phyloP scores from a whole-genome alignment of 2,888 invertebrate species.

The Pristionchus japonicus region DNA sequence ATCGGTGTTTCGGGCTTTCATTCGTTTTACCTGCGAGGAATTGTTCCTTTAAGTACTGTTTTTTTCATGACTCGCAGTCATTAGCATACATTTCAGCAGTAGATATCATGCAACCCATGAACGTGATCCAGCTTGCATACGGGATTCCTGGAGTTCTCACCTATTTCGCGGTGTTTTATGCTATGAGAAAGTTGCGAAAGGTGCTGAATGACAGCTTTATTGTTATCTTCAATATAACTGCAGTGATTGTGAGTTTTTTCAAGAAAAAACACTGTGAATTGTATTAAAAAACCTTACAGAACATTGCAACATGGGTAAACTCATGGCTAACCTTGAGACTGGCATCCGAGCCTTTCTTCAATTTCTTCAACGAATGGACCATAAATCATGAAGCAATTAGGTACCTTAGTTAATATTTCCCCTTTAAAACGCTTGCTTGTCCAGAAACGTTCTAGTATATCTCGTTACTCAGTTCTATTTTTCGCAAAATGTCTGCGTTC shows the following conservation, averaged over 20 bases:
- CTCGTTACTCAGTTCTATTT: background rate
- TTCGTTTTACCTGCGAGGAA: no score
- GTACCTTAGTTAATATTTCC: background rate
- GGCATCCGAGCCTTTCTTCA: background rate
- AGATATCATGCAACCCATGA: background rate
- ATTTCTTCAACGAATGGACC: background rate
- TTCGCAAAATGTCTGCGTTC: slow-evolving; percentile 10
- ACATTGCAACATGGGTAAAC: background rate
- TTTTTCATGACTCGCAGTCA: no score
- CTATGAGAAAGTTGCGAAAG: background rate
- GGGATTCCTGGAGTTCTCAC: background rate
- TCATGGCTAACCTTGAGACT: background rate
- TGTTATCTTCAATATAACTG: background rate
- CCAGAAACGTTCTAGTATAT: background rate
- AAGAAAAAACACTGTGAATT: no score
- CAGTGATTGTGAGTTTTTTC: background rate
- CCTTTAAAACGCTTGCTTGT: background rate
- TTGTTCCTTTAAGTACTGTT: no score
- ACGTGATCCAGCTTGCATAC: background rate
- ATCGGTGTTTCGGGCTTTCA: no score
- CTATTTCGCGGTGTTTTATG: background rate
- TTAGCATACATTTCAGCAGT: no score
- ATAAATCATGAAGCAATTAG: background rate
- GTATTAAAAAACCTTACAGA: background rate
- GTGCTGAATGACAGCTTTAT: background rate